Evolutionary conservation across 2,113 vertebrate genomes (phyloP).

Genomic region (Hepsetus odoe): DNA sequence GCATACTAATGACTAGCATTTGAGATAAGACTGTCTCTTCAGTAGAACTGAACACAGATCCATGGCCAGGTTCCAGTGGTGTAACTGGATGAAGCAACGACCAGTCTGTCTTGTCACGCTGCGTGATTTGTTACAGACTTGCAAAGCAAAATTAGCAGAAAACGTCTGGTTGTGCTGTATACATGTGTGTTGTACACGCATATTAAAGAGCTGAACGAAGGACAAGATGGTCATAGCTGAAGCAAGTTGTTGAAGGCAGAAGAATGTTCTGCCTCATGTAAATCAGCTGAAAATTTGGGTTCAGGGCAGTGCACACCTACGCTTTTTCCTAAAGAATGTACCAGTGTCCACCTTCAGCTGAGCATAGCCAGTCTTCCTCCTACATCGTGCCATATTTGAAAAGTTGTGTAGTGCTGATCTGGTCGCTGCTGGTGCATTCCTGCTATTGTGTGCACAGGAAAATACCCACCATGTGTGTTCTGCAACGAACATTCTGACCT

Average conservation of each 20-base stretch:
- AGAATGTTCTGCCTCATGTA: background rate
- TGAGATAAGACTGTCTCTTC: no score
- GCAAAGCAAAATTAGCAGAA: no score
- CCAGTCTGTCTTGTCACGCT: background rate
- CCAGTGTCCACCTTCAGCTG: background rate
- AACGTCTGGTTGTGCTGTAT: background rate
- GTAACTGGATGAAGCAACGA: no score
- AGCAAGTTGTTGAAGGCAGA: background rate
- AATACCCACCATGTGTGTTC: constrained; percentile 25
- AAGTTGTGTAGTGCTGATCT: background rate
- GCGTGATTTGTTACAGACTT: background rate
- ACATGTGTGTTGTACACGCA: background rate
- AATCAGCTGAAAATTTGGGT: background rate
- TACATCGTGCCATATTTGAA: constrained; percentile 6
- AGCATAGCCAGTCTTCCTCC: background rate
- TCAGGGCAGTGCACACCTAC: background rate
- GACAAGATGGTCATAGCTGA: background rate
- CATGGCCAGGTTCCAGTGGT: no score
- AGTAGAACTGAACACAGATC: no score
- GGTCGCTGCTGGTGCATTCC: constrained; percentile 23
- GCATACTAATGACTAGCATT: no score
- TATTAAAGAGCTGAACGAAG: background rate
- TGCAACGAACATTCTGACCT: constrained; percentile 25
- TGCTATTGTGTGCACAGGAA: constrained; percentile 5
- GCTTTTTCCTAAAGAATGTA: background rate